Conservation (phyloP, 2,888 invertebrate genomes). For the Xestia xanthographa region DNA sequence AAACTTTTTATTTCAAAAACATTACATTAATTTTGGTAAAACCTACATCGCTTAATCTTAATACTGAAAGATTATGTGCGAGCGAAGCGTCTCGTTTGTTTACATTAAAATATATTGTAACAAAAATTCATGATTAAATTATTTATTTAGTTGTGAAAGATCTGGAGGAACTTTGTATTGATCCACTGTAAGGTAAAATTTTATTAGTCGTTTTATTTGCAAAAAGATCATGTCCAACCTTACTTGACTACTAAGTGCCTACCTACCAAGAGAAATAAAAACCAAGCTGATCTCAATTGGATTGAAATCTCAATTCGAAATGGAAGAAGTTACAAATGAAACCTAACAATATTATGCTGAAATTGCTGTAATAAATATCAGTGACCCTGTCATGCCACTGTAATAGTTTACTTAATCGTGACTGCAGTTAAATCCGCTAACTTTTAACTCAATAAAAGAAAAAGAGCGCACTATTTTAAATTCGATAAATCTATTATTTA, state of each 20-base stretch:
- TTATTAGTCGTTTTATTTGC: too few species aligned
- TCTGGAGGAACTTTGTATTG: too few species aligned
- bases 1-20: too few species aligned
- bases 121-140: too few species aligned
- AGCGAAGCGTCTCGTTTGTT: too few species aligned
- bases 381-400: constrained; percentile 4
- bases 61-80: too few species aligned
- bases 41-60: too few species aligned
- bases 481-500: constrained; percentile 32
- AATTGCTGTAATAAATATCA: background rate
- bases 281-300: background rate
- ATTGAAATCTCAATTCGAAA: background rate
- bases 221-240: background rate
- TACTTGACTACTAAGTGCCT: background rate
- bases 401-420: constrained; percentile 21
- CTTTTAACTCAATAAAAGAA: constrained; percentile 12
- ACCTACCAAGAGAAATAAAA: background rate
- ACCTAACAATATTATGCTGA: constrained; percentile 5
- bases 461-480: constrained; percentile 25
- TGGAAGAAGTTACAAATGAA: background rate
- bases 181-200: too few species aligned
- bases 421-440: constrained; percentile 13
- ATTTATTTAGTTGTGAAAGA: too few species aligned
- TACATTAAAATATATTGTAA: too few species aligned
- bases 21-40: too few species aligned